Evolutionary conservation across 1,140 invertebrate genomes (phyloP).

Genomic region (Brachionus angularis): DNA sequence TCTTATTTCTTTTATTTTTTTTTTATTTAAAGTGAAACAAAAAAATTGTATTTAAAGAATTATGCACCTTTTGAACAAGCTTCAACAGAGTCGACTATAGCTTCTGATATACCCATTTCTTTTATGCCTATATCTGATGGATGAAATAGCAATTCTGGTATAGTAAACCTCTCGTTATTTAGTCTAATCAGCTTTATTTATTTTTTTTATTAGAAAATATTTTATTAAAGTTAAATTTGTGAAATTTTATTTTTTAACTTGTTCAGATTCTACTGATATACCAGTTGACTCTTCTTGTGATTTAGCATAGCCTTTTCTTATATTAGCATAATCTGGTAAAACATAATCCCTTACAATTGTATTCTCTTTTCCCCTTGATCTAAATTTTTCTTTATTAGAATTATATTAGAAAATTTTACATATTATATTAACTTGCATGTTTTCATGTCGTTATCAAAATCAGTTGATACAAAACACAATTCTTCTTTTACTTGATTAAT

Average conservation of each 20-base stretch:
- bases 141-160: slow-evolving; percentile 90
- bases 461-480: slow-evolving; percentile 82
- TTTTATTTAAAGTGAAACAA: too few species aligned
- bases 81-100: slow-evolving; percentile 64
- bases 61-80: slow-evolving; percentile 45
- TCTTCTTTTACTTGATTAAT: slow-evolving; percentile 99
- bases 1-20: slow-evolving; percentile 63
- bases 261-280: not conserved
- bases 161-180: slow-evolving; percentile 76
- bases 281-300: slow-evolving; percentile 55
- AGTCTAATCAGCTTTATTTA: slow-evolving; percentile 70
- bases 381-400: too few species aligned
- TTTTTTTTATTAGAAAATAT: slow-evolving; percentile 36
- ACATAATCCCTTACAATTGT: slow-evolving; percentile 82
- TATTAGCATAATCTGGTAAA: slow-evolving; percentile 84
- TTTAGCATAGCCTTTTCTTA: slow-evolving; percentile 73
- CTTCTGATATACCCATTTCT: slow-evolving; percentile 89
- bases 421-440: slow-evolving; percentile 63
- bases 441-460: slow-evolving; percentile 80
- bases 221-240: too few species aligned
- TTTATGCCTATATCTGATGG: slow-evolving; percentile 89
- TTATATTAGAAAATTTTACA: slow-evolving; percentile 2
- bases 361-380: slow-evolving; percentile 55
- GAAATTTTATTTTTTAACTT: slow-evolving; percentile 42
- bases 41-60: not conserved